A percentile compares a stretch with the other conserved stretches of the same genome.
phyloP scores from a whole-genome alignment of 2,113 vertebrate species.

The Dascyllus trimaculatus region DNA sequence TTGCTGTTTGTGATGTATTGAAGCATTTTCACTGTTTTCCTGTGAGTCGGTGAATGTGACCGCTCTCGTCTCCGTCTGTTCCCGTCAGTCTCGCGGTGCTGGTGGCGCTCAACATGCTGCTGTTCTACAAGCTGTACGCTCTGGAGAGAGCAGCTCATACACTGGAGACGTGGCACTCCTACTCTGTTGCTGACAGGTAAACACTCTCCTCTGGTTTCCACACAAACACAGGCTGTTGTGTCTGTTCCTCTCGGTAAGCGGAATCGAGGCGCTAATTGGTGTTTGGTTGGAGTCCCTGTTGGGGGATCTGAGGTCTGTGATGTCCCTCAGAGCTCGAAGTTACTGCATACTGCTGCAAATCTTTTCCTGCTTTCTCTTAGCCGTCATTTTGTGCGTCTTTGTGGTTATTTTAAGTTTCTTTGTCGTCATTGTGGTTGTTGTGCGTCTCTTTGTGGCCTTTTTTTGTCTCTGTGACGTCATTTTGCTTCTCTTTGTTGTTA shows the following conservation, averaged over 20 bases:
- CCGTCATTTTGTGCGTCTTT: too few relatives aligned
- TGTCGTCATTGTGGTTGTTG: too few relatives aligned
- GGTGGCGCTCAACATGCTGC: constrained; percentile 91
- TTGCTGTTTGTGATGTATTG: neutral
- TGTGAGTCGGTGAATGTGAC: neutral
- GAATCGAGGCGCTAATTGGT: too few relatives aligned
- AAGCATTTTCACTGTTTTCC: neutral
- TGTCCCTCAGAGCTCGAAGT: too few relatives aligned
- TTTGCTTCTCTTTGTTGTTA: too few relatives aligned
- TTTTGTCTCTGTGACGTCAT: too few relatives aligned
- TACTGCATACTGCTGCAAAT: too few relatives aligned
- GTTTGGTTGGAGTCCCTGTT: too few relatives aligned
- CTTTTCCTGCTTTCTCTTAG: too few relatives aligned
- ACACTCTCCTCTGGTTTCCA: constrained; percentile 1
- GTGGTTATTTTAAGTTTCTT: too few relatives aligned
- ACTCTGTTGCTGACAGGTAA: constrained; percentile 90
- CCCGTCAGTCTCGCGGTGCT: constrained; percentile 87
- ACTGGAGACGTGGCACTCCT: constrained; percentile 92
- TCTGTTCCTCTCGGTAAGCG: too few relatives aligned
- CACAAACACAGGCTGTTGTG: neutral
- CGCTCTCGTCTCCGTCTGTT: constrained; percentile 10
- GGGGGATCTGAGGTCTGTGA: neutral
- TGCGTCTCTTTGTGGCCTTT: too few relatives aligned
- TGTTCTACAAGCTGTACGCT: constrained; percentile 93
- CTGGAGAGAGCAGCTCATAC: constrained; percentile 91